A percentile compares a stretch with the other conserved stretches of the same genome.
Evolutionary conservation across 35 echinoderm and acorn worm species (phyloP).

Genomic region (Stichopus chloronotus): DNA sequence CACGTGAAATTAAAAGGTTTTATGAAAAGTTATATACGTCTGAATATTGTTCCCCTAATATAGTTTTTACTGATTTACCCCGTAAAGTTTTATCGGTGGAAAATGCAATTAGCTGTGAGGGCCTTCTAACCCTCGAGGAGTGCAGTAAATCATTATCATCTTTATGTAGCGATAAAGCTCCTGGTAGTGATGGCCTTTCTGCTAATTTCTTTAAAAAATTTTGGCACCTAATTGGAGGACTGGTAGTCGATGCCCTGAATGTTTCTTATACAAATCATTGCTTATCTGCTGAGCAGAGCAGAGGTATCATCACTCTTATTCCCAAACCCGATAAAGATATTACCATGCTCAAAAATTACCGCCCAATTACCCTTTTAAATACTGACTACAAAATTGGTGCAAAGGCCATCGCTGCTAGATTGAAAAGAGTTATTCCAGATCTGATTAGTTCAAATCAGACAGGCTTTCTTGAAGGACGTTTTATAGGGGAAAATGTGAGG

Average conservation of each 20-base stretch:
- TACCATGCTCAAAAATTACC: neutral
- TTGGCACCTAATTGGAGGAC: neutral
- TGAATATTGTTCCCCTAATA: neutral
- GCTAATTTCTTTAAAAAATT: conserved; percentile 4
- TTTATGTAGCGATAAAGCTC: neutral
- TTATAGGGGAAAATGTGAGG: conserved; percentile 36
- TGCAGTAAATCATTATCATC: neutral
- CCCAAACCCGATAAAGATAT: conserved; percentile 30
- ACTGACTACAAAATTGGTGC: conserved; percentile 41
- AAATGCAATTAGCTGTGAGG: neutral
- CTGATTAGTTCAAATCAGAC: conserved; percentile 23
- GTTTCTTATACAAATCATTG: neutral
- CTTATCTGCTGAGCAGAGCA: neutral
- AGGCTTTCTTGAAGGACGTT: conserved; percentile 33
- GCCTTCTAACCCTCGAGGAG: neutral
- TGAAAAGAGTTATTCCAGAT: neutral
- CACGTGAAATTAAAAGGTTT: conserved; percentile 3
- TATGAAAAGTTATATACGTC: neutral
- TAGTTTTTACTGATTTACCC: neutral
- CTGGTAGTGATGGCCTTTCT: conserved; percentile 35
- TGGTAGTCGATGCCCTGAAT: conserved; percentile 6
- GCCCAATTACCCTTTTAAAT: conserved; percentile 31
- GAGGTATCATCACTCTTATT: conserved; percentile 22
- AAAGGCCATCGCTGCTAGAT: neutral
- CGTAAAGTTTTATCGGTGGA: neutral